Base-by-base conservation (phyloP, 1,140 invertebrate species). In the Spodoptera frugiperda region DNA sequence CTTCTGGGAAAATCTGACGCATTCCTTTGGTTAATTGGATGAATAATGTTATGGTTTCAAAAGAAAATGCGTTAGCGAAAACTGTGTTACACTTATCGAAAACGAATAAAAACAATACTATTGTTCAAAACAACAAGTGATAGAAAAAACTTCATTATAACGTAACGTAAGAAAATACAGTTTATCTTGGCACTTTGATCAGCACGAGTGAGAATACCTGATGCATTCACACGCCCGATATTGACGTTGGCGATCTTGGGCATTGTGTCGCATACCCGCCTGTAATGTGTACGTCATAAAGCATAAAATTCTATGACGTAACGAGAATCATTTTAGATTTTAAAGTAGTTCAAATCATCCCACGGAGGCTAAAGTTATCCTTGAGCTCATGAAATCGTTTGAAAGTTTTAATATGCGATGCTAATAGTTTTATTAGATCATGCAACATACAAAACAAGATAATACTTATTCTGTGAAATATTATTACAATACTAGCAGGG, bases 191-290 rank as follows among this genome's bases (percentile, higher is more conserved):
- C 61, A 46, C 33, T 67, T 49, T 67, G 44, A 25, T 67, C 19
- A 11, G 63, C 63, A 67, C 63, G 63, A 67, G 63, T 48, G 63
- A 67, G 19, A 67, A 48, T 67, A 67, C 63, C 63, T 67, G 63
- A 67, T 67, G 63, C 63, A 67, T 67, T 49, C 39, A n/a, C 25
- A 61, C 63, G 63, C 15, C 63, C n/a, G 44, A 25, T 21, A 67
- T 67, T 67, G 44, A 49, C 44, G 63, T 49, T 67, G 63, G 63
- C 63, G 21, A 21, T 49, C 63, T 21, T 25, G 14, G 19, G 48
- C 17, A 63, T 15, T 17, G n/a, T 63, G 59, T 63, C 44, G 63
- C 63, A 67, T 39, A 17, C 30, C 63, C 33, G 30, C 15, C 17
- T 63, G 44, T 44, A 17, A n/a, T 15, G 11, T 15, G 17, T 61